These are phyloP conservation scores for Amblyornis subalaris DNA, from an alignment of 2,113 vertebrate species.

Conservation along the genomic window DNA sequence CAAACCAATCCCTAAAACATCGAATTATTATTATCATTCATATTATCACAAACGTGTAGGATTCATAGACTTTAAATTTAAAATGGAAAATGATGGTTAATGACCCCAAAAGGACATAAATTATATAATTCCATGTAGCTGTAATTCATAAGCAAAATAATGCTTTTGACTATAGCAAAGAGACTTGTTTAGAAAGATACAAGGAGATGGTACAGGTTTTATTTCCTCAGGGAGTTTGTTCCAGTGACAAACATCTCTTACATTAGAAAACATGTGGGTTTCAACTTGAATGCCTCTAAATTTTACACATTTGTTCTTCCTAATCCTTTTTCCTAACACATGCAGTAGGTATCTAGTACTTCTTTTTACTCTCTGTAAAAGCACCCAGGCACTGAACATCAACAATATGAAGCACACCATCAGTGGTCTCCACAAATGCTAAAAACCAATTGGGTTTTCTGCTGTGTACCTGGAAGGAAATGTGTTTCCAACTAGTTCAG, in stretches of 20 bases:
- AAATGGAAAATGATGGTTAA: neutral
- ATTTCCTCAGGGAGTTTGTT: neutral
- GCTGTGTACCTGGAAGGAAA: neutral
- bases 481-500: neutral
- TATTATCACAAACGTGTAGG: neutral
- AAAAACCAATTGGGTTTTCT: neutral
- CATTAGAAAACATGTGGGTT: neutral
- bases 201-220: neutral
- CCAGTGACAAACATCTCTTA: neutral
- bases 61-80: neutral
- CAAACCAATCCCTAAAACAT: neutral
- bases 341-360: neutral
- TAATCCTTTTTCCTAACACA: neutral
- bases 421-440: neutral
- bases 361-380: neutral
- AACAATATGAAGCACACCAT: neutral
- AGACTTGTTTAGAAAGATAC: neutral
- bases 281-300: neutral
- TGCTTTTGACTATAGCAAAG: neutral
- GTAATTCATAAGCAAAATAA: neutral
- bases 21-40: neutral
- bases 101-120: neutral
- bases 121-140: neutral
- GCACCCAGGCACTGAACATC: neutral
- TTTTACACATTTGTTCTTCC: neutral